These are phyloP conservation scores for Sternarchorhynchus goeldii DNA, from an alignment of 2,797 vertebrate genomes.

Conservation along the genomic window DNA sequence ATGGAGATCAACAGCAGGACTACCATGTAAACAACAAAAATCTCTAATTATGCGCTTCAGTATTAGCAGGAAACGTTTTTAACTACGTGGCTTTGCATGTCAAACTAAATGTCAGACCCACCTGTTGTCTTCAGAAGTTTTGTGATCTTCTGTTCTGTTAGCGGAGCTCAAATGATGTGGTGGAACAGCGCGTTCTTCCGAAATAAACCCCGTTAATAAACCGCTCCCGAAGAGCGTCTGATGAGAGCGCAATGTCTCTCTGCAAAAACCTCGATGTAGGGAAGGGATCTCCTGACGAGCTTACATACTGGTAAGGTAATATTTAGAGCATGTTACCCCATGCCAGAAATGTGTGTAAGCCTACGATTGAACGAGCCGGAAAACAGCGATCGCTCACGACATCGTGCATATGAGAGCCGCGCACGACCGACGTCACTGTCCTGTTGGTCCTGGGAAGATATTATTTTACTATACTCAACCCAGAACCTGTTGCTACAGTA, in stretches of 20 bases:
- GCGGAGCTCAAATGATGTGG: constrained; percentile 16
- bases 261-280: constrained; percentile 37
- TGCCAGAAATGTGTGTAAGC: constrained; percentile 42
- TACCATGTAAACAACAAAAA: constrained; percentile 22
- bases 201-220: constrained; percentile 7
- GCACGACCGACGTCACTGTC: constrained; percentile 3
- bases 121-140: constrained; percentile 19
- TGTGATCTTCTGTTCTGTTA: constrained; percentile 10
- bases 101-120: constrained; percentile 41
- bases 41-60: constrained; percentile 48
- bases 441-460: not conserved
- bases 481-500: not conserved
- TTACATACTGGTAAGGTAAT: constrained; percentile 38
- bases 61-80: constrained; percentile 49
- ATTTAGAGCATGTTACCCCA: constrained; percentile 36
- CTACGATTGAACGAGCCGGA: constrained; percentile 37
- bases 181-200: constrained; percentile 1
- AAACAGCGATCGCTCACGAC: constrained; percentile 38
- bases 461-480: not conserved
- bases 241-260: constrained; percentile 32
- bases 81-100: constrained; percentile 19
- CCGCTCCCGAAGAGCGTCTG: constrained; percentile 18
- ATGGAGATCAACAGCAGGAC: constrained; percentile 35
- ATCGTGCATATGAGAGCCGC: constrained; percentile 16
- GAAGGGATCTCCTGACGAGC: constrained; percentile 22